phyloP scores from a whole-genome alignment of 1,140 invertebrate species.

The Tyrophagus putrescentiae region DNA sequence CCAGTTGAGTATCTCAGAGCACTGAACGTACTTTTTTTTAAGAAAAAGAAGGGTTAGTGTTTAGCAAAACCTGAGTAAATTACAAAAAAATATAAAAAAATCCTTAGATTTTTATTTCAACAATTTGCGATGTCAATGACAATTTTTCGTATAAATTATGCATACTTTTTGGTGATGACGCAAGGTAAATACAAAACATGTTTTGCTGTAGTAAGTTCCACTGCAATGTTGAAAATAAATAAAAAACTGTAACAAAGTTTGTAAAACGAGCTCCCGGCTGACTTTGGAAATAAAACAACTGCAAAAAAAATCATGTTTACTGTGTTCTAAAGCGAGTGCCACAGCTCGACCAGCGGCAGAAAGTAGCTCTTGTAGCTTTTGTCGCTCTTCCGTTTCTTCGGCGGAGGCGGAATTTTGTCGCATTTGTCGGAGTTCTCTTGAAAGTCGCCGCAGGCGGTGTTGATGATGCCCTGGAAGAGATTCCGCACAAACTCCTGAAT shows the following conservation, averaged over 20 bases:
- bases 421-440: not conserved
- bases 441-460: not conserved
- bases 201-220: not conserved
- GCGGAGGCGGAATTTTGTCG: not conserved
- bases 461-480: not conserved
- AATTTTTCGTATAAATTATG: not conserved
- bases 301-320: not conserved
- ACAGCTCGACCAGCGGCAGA: conserved; percentile 1
- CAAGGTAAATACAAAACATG: not conserved
- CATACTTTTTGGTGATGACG: not conserved
- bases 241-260: too few species aligned
- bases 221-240: not conserved
- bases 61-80: too few species aligned
- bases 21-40: too few species aligned
- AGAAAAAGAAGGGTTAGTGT: too few species aligned
- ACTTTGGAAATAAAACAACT: not conserved
- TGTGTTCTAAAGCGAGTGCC: not conserved
- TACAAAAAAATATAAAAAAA: too few species aligned
- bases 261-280: too few species aligned
- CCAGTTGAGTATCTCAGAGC: too few species aligned
- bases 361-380: not conserved
- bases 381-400: not conserved
- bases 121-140: too few species aligned
- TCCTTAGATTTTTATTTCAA: too few species aligned
- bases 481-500: not conserved